These are phyloP conservation scores for Teleogryllus oceanicus DNA, from an alignment of 2,888 invertebrate genomes.

Conservation along the genomic window DNA sequence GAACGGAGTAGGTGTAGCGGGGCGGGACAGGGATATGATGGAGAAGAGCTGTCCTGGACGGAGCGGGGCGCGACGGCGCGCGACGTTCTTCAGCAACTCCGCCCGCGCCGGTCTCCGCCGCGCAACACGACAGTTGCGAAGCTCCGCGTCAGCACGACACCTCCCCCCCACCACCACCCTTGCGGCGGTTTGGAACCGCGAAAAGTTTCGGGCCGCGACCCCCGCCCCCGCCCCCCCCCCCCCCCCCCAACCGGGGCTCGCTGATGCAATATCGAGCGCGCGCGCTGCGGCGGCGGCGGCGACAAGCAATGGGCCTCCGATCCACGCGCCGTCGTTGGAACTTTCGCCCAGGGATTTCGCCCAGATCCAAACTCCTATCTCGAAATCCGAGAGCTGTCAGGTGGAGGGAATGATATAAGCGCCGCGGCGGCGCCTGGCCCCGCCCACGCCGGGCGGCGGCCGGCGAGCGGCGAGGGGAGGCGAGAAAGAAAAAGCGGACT, in stretches of 20 bases:
- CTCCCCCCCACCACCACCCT: too few species aligned
- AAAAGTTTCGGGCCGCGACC: neutral
- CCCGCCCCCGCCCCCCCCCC: neutral
- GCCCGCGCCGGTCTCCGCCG: too few species aligned
- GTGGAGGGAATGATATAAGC: slow-evolving; percentile 12
- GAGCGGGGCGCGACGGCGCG: too few species aligned
- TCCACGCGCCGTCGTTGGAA: neutral
- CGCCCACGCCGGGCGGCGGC: too few species aligned
- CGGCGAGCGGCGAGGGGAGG: too few species aligned
- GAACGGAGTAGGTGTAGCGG: too few species aligned
- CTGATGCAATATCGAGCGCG: neutral
- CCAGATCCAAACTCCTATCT: neutral
- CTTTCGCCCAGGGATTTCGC: neutral
- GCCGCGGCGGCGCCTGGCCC: neutral
- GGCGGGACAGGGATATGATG: too few species aligned
- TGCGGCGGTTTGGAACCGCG: neutral
- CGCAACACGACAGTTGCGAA: too few species aligned
- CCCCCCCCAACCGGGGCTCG: neutral
- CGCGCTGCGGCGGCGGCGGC: neutral
- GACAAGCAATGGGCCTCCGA: neutral
- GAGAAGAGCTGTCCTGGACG: too few species aligned
- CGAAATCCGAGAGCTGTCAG: neutral
- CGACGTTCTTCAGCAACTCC: too few species aligned
- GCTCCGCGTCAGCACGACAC: too few species aligned
- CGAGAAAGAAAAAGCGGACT: too few species aligned